Conservation (phyloP, 2,888 invertebrate species). For the Leptinotarsa juncta region DNA sequence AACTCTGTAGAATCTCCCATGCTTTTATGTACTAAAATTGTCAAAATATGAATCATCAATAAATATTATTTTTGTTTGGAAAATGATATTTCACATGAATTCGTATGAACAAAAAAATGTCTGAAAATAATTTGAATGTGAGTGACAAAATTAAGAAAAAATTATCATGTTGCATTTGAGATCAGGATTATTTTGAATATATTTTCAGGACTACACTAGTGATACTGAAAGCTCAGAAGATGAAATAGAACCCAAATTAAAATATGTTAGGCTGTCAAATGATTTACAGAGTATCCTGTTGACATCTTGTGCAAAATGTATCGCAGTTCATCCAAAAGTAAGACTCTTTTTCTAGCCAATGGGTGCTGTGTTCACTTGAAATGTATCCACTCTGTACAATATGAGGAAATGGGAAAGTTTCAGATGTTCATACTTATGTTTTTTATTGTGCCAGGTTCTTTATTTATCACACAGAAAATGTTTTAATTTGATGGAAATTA, state of each 20-base stretch:
- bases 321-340: constrained; percentile 92
- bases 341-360: neutral
- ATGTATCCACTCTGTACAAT: no score
- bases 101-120: constrained; percentile 43
- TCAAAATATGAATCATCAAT: constrained; percentile 39
- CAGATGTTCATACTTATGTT: no score
- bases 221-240: constrained; percentile 65
- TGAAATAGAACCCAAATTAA: constrained; percentile 87
- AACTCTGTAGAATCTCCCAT: no score
- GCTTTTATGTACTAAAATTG: neutral
- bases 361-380: no score
- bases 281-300: constrained; percentile 86
- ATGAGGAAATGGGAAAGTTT: no score
- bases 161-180: neutral
- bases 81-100: constrained; percentile 43
- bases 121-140: constrained; percentile 47
- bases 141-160: constrained; percentile 18
- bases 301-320: constrained; percentile 90
- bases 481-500: no score
- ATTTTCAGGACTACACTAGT: constrained; percentile 58
- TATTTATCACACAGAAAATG: no score
- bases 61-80: constrained; percentile 39
- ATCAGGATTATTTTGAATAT: neutral
- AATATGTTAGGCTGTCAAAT: constrained; percentile 90
- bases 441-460: no score